Base-by-base conservation (phyloP, 2,888 invertebrate species). In the Corbicula japonica region DNA sequence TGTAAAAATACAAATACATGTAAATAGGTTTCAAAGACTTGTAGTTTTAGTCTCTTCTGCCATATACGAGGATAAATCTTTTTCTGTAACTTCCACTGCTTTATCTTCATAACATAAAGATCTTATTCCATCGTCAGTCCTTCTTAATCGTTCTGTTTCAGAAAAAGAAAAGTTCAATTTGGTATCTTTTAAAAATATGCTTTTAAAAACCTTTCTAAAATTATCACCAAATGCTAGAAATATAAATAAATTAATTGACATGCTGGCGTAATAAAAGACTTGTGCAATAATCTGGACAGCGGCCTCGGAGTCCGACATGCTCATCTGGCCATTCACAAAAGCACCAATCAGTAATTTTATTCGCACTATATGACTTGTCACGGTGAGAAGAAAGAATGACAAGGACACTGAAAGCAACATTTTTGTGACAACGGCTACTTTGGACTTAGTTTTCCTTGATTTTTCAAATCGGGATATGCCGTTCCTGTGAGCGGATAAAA, bases 351-450 rank as follows among this genome's bases (percentile, higher is more conserved):
- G 54, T 6, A 85, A 50, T 44, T 82, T 76, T 23, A 87, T 74
- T n/a, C 89, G 54, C 23, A 90, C 77, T 18, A 86, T 81, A 74
- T 90, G 89, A 46, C 87, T 88, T 2, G 90, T 89, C 8, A 89
- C 76, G 41, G 83, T 89, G 21, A 90, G 73, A 3, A 86, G 41
- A 1, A 90, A 80, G 60, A 90, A 90, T 54, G 86, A 83, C 23
- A 88, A 76, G 10, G 89, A 89, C 15, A 88, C 87, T 1, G 88
- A 86, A 54, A 88, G 88, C 23, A 90, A 75, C 83, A 90, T 86
- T 30, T 83, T 80, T 0, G 88, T 88, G 1, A 89, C 89, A 68
- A 84, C 83, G 0, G 81, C 71, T 21, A 77, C 44, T 50, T 62
- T 66, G 2, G 69, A 54, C 26, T 72, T 66, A 12, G 60, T 38